Evolutionary conservation across 2,113 vertebrate species (phyloP).

Genomic region (Mormyrus iriodes): DNA sequence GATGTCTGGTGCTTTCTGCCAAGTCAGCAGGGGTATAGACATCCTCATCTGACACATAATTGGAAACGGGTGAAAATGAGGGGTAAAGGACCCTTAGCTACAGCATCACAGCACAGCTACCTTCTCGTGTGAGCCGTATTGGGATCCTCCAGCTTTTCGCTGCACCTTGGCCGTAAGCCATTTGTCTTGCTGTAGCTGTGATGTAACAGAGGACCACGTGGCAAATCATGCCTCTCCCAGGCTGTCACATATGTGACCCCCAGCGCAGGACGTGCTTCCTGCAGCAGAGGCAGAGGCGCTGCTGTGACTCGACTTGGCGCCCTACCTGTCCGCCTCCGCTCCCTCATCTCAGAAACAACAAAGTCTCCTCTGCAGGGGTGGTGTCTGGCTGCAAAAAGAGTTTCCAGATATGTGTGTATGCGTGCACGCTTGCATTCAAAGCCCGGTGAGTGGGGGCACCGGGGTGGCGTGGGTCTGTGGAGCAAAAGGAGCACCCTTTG

Average conservation of each 20-base stretch:
- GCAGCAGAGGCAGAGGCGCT: not conserved
- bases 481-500: conserved; percentile 14
- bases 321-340: conserved; percentile 12
- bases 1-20: not conserved
- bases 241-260: not conserved
- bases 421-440: not conserved
- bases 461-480: not conserved
- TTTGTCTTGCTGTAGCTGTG: not conserved
- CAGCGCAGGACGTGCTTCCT: not conserved
- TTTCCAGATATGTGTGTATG: conserved; percentile 10
- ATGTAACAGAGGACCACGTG: not conserved
- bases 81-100: not conserved
- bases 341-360: not conserved
- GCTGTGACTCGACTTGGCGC: not conserved
- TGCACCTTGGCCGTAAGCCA: not conserved
- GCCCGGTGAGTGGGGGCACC: no score
- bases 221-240: not conserved
- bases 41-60: not conserved
- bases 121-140: not conserved
- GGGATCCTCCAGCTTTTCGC: not conserved
- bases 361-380: not conserved
- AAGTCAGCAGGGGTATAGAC: not conserved
- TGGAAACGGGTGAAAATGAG: not conserved
- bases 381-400: not conserved
- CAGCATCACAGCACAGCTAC: not conserved